These are phyloP conservation scores for Cydia pomonella DNA, from an alignment of 1,140 invertebrate genomes.

Conservation along the genomic window DNA sequence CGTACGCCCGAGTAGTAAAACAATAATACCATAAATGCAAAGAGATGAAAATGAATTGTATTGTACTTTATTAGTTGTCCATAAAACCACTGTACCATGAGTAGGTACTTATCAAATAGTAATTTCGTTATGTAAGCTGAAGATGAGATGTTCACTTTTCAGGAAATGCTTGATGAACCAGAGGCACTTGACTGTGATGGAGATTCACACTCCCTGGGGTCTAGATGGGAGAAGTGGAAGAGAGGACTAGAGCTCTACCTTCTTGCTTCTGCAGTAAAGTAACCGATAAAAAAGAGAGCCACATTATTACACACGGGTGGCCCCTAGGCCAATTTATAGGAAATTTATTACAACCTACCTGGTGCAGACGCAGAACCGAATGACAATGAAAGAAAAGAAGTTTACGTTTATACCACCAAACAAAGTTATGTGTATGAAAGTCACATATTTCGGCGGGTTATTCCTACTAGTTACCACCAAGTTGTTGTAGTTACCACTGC, in stretches of 20 bases:
- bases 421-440: constrained; percentile 44
- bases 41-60: too few species aligned
- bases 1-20: too few species aligned
- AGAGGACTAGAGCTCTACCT: constrained; percentile 47
- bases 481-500: too few species aligned
- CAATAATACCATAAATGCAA: too few species aligned
- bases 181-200: constrained; percentile 52
- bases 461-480: too few species aligned
- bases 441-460: constrained; percentile 33
- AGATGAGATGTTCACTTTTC: too few species aligned
- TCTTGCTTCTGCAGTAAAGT: constrained; percentile 39
- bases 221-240: constrained; percentile 51
- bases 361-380: constrained; percentile 29
- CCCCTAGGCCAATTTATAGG: constrained; percentile 35
- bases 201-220: constrained; percentile 47
- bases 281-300: constrained; percentile 40
- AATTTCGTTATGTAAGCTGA: too few species aligned
- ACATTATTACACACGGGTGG: constrained; percentile 42
- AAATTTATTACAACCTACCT: constrained; percentile 44
- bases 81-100: too few species aligned
- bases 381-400: background rate
- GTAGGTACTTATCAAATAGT: too few species aligned
- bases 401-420: constrained; percentile 31
- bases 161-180: too few species aligned
- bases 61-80: too few species aligned